Evolutionary conservation across 2,113 vertebrate genomes (phyloP), one percentile per base, ranked within the genome.

Genomic region (Noturus placidus): DNA sequence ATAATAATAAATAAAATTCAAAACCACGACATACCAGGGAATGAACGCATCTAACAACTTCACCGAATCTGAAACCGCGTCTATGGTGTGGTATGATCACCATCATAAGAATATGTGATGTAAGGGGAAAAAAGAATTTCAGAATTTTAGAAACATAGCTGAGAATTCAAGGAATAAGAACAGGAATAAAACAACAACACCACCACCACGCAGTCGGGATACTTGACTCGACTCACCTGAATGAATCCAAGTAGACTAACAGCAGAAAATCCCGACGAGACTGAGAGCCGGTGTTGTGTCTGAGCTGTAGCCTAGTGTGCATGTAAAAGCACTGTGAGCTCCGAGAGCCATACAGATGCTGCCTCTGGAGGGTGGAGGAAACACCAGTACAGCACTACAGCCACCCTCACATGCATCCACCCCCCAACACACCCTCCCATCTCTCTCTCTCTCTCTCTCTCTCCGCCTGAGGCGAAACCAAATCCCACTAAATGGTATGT

Each of bases 351-450:
- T 69, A 83, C 86, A 87, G 86, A 87, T 87, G 86, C 86, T 83
- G 86, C 30, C 35, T 56, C 63, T 35, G 27, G 42, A 69, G 84
- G 84, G 72, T 90, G 89, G 88, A 85, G 82, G 83, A 92, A 91
- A 92, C 89, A 80, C 83, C 69, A 88, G 67, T 70, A 72, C 81
- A 70, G 61, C 86, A 56, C 52, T 20, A 80, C 54, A 80, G 61
- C 78, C 57, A 56, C 46, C 63, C 52, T n/a, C 70, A 77, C 78
- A 82, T 25, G 76, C 82, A 72, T 74, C 9, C 52, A 14, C 74
- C 6, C 77, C 11, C 50, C 30, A 30, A 4, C 33, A 25, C 70
- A 76, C n/a, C 4, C n/a, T 5, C 61, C 65, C n/a, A 15, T 59
- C 72, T 78, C 84, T 61, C 84, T 86, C 72, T 72, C 83, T 82